Base-by-base conservation (phyloP, 2,113 vertebrate species). In the Microtus montanus region DNA sequence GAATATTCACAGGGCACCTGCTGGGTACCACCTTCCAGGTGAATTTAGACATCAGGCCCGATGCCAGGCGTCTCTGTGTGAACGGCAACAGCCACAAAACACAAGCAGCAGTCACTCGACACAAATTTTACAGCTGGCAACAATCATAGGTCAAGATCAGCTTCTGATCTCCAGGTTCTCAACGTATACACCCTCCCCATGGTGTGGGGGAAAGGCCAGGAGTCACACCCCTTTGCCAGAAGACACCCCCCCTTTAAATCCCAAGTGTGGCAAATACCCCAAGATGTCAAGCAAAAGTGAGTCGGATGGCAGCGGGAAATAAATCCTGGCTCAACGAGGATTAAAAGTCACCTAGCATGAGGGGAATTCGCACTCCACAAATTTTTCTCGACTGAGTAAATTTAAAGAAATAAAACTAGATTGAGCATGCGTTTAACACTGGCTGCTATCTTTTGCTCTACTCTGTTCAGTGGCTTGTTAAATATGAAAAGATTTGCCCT, bases 341-440 rank as follows among this genome's bases (percentile, higher is more conserved):
- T 98, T 97, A 96, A 77, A 96, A 96, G 97, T 98, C 98, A 97
- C 97, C 98, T 97, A 97, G 97, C 97, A 96, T 96, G 95, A 98
- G 97, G 96, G 97, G 97, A 98, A 97, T 98, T 98, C 96, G 98
- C 98, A 98, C 97, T 95, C 98, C 98, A 98, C 98, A 98, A 98
- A 98, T 98, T 98, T 96, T 98, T 98, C 98, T 98, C 98, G 98
- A 98, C 92, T 96, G 98, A 98, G 97, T 98, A 98, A 97, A 98
- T 98, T 97, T 97, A 77, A 98, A 98, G 98, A 98, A 98, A 98
- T 98, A 98, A 98, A 98, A 98, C 98, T 97, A 98, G 98, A 98
- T 98, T 97, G 98, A 98, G 98, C 98, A 98, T 98, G 96, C 96
- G 98, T 98, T 98, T 98, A 98, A 98, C 98, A 98, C 97, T 97